Evolutionary conservation across 2,113 vertebrate species (phyloP).

Genomic region (Cynocephalus volans): DNA sequence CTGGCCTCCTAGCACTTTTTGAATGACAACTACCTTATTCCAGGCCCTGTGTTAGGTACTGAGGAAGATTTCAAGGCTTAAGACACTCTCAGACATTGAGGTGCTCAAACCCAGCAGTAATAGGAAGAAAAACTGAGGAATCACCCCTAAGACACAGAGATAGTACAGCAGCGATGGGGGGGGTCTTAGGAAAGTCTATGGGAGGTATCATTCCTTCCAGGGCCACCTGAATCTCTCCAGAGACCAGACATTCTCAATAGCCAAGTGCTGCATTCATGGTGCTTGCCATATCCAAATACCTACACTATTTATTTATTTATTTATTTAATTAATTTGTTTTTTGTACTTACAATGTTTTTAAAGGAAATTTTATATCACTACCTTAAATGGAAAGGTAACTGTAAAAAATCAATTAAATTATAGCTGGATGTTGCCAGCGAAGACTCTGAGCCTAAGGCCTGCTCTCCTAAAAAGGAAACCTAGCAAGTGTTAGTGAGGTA

Average conservation of each 20-base stretch:
- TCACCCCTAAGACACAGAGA: neutral
- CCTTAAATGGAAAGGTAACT: neutral
- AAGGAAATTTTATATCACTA: neutral
- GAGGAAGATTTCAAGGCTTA: neutral
- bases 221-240: neutral
- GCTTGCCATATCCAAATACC: neutral
- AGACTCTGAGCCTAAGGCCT: neutral
- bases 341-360: neutral
- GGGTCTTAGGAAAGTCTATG: neutral
- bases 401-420: neutral
- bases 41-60: neutral
- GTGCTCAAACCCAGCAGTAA: neutral
- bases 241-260: neutral
- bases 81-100: neutral
- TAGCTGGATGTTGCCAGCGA: neutral
- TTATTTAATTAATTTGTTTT: no score
- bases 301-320: no score
- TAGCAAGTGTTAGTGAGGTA: neutral
- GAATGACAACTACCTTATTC: neutral
- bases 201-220: neutral
- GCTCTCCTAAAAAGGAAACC: slow-evolving; percentile 35
- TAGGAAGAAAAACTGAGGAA: neutral
- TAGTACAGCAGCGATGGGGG: neutral
- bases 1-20: neutral
- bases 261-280: neutral